Base-by-base conservation (phyloP, 2,888 invertebrate species). In the Clitarchus hookeri region DNA sequence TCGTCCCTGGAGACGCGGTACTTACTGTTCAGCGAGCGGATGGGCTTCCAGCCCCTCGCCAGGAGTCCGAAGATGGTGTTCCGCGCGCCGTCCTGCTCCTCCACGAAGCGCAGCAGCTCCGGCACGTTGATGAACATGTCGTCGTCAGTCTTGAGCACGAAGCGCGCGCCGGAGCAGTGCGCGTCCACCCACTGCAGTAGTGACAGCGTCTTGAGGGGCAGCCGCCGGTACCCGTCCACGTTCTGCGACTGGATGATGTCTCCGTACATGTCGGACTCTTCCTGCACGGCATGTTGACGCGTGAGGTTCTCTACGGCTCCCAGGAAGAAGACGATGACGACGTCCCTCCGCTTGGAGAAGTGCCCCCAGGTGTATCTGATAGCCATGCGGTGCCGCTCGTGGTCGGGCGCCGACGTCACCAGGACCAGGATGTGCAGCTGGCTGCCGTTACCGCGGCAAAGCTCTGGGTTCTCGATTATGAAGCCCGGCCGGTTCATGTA, bases 71-170 rank as follows among this genome's bases (percentile, higher is more conserved):
- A 89, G 65, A 90, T 89, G 44, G 86, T 48, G 11, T 86, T 79
- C 16, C 84, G 65, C 8, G 84, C 44, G 36, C 84, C 83, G 23
- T 44, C 44, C 36, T 83, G 86, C 25, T 27, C 86, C 6, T 88
- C 84, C 25, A 89, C 85, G 84, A 89, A 88, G 19, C 80, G 85
- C 11, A 90, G 78, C 48, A 90, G 87, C 44, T 88, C 88, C 25
- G 88, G 88, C 65, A 89, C 86, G 85, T 91, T 90, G 82, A 91
- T 89, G 87, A 90, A 91, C 90, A 91, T 90, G 87, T 91, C 91
- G 85, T 91, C 91, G 87, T 91, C 91, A 0, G 90, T 90, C 87
- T 91, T 91, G n/a, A 91, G 88, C 27, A 91, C 87, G 86, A 89
- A 91, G 83, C 88, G 89, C 9, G 89, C 89, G 82, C 89, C 88